phyloP scores from a whole-genome alignment of 1,140 invertebrate genomes.

The Hyles vespertilio region DNA sequence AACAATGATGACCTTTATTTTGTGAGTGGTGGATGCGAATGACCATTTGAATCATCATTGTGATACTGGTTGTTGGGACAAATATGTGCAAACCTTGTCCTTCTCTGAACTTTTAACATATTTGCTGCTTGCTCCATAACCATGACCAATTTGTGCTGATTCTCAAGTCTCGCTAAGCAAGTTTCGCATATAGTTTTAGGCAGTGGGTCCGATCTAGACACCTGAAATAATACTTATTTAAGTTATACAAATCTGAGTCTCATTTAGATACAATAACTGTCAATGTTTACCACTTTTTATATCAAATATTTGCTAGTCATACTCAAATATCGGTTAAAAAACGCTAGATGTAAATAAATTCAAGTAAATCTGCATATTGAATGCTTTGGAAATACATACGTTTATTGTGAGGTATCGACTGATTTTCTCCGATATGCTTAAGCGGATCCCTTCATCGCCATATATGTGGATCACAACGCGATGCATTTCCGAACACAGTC shows the following conservation, averaged over 20 bases:
- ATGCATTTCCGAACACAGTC: slow-evolving; percentile 88
- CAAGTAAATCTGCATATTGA: no score
- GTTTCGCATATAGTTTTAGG: slow-evolving; percentile 85
- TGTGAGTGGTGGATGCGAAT: slow-evolving; percentile 1
- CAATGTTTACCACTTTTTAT: no score
- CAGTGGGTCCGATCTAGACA: slow-evolving; percentile 82
- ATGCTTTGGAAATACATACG: slow-evolving; percentile 65
- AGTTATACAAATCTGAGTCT: no score
- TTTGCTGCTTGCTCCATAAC: slow-evolving; percentile 73
- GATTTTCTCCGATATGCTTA: slow-evolving; percentile 84
- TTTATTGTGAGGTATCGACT: slow-evolving; percentile 85
- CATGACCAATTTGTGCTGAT: slow-evolving; percentile 81
- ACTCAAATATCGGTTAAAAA: no score
- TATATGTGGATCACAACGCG: slow-evolving; percentile 86
- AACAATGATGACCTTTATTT: neutral
- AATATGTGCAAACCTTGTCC: neutral
- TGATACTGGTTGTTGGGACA: slow-evolving; percentile 1
- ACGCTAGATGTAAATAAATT: no score
- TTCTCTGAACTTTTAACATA: slow-evolving; percentile 53
- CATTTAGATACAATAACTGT: no score
- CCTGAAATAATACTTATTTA: slow-evolving; percentile 61
- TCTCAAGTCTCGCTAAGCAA: slow-evolving; percentile 82
- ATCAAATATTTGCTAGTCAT: no score
- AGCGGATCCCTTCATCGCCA: slow-evolving; percentile 83
- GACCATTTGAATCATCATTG: slow-evolving; percentile 11